Evolutionary conservation across 2,888 invertebrate species (phyloP).

Genomic region (Leistus spinibarbis): DNA sequence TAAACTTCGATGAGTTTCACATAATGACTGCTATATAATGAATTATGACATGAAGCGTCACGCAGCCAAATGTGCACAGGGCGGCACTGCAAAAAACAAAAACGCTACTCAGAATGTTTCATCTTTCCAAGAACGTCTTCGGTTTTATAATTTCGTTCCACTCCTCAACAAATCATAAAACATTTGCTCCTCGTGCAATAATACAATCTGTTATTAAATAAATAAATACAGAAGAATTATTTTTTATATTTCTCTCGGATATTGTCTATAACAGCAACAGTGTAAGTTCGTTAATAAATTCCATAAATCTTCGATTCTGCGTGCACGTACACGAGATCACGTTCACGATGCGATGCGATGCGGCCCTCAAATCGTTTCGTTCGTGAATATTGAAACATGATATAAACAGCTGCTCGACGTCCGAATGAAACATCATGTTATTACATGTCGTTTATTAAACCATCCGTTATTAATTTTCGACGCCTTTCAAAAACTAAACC

Average conservation of each 20-base stretch:
- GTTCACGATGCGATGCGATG: not conserved
- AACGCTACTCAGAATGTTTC: not conserved
- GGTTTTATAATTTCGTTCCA: not conserved
- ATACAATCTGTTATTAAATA: too few species aligned
- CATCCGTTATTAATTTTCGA: constrained; percentile 48
- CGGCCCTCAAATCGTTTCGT: not conserved
- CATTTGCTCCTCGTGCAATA: too few species aligned
- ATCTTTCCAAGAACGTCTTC: not conserved
- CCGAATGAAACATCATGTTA: constrained; percentile 44
- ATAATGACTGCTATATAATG: not conserved
- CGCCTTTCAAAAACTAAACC: constrained; percentile 45
- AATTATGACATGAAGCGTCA: not conserved
- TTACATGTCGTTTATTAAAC: constrained; percentile 48
- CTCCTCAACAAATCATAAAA: not conserved
- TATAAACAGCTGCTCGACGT: constrained; percentile 29
- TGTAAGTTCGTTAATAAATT: constrained; percentile 14
- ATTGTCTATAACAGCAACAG: not conserved
- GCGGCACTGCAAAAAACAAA: not conserved
- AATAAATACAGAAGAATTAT: too few species aligned
- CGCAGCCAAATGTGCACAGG: not conserved
- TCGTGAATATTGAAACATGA: constrained; percentile 42
- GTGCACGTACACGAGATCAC: constrained; percentile 1
- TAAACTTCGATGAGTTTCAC: not conserved
- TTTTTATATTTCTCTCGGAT: too few species aligned
- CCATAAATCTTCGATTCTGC: constrained; percentile 17